A percentile compares a stretch with the other conserved stretches of the same genome.
phyloP scores from a whole-genome alignment of 2,888 invertebrate species.

The Drosophila recens region DNA sequence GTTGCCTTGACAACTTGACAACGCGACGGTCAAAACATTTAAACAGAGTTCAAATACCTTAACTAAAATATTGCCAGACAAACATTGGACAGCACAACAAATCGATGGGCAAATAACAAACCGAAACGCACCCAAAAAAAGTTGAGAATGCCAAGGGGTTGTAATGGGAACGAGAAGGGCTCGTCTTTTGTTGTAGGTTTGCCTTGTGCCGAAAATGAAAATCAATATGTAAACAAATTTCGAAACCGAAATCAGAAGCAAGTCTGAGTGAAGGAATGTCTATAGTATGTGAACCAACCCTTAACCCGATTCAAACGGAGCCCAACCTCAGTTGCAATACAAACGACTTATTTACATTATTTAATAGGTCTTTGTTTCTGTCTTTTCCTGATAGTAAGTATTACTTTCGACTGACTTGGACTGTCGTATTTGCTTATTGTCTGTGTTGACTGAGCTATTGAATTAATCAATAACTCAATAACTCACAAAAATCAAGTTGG shows the following conservation, averaged over 20 bases:
- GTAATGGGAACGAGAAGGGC: background rate
- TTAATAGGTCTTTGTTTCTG: slow-evolving; percentile 3
- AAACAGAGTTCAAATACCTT: slow-evolving; percentile 51
- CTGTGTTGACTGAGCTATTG: background rate
- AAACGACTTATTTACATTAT: slow-evolving; percentile 9
- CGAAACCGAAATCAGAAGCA: slow-evolving; percentile 8
- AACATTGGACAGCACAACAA: slow-evolving; percentile 15
- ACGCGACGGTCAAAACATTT: slow-evolving; percentile 43
- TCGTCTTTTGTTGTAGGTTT: background rate
- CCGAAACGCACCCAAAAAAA: slow-evolving; percentile 1
- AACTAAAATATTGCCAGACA: slow-evolving; percentile 5
- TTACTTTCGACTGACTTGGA: background rate
- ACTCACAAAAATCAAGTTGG: background rate
- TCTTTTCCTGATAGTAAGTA: background rate
- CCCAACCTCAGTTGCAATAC: background rate
- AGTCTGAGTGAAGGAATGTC: background rate
- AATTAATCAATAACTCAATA: slow-evolving; percentile 14
- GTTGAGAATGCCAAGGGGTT: background rate
- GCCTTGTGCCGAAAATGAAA: slow-evolving; percentile 26
- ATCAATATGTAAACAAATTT: slow-evolving; percentile 38
- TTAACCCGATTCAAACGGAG: slow-evolving; percentile 8
- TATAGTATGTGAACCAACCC: background rate
- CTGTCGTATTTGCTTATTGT: background rate
- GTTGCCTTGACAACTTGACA: slow-evolving; percentile 29
- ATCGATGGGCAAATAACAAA: slow-evolving; percentile 13